Percentiles rank a stretch among this genome's conserved stretches.
phyloP scores from a whole-genome alignment of 2,888 invertebrate species.

The Chalcosyrphus nemorum region DNA sequence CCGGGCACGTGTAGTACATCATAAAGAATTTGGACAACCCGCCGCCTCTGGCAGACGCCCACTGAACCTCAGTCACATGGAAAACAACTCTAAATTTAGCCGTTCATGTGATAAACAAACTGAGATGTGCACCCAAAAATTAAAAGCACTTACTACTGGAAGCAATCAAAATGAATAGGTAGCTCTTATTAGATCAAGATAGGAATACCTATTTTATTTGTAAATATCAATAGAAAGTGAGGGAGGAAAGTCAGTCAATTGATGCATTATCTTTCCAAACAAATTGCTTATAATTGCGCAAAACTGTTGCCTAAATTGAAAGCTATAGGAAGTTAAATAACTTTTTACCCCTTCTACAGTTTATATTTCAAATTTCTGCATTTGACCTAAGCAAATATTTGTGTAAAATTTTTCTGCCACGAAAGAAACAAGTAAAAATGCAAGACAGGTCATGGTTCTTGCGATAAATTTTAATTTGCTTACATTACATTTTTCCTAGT shows the following conservation, averaged over 20 bases:
- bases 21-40: not conserved
- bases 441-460: not conserved
- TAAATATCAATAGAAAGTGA: not conserved
- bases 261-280: constrained; percentile 11
- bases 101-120: not conserved
- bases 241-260: not conserved
- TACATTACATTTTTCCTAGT: not conserved
- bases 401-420: not conserved
- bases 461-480: not conserved
- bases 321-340: constrained; percentile 19
- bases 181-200: constrained; percentile 13
- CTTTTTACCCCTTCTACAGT: not conserved
- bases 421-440: too few relatives aligned
- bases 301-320: not conserved
- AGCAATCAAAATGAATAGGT: constrained; percentile 14
- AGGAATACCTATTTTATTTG: not conserved
- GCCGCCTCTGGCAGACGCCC: not conserved
- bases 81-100: not conserved
- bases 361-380: constrained; percentile 4
- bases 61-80: not conserved
- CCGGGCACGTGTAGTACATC: not conserved
- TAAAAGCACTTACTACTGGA: not conserved
- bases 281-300: constrained; percentile 19
- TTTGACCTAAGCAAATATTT: constrained; percentile 36
- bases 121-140: not conserved